These are phyloP conservation scores for Micrasema minimum DNA, from an alignment of 1,140 invertebrate genomes.

Conservation along the genomic window DNA sequence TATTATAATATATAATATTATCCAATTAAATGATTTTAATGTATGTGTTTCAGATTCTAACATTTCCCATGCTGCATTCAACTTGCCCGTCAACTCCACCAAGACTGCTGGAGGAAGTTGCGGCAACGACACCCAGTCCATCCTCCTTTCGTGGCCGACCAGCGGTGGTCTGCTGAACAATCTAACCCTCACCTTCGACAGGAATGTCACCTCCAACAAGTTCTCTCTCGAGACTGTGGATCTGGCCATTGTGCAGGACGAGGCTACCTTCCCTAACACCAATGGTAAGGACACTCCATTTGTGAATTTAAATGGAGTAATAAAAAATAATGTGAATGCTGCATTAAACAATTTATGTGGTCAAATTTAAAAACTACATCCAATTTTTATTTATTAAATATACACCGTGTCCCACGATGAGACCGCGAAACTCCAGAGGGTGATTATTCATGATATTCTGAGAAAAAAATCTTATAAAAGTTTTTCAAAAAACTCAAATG, in stretches of 20 bases:
- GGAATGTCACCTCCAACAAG: slow-evolving; percentile 60
- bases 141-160: slow-evolving; percentile 63
- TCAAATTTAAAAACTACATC: too few relatives aligned
- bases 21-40: too few relatives aligned
- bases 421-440: too few relatives aligned
- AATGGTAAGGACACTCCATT: slow-evolving; percentile 38
- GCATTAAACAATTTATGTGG: too few relatives aligned
- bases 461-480: too few relatives aligned
- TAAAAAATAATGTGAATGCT: too few relatives aligned
- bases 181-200: slow-evolving; percentile 62
- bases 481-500: too few relatives aligned
- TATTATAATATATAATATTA: too few relatives aligned
- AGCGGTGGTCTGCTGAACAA: slow-evolving; percentile 54
- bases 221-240: slow-evolving; percentile 58
- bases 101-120: slow-evolving; percentile 61
- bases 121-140: slow-evolving; percentile 59
- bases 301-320: too few relatives aligned
- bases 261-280: slow-evolving; percentile 43
- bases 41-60: slow-evolving; percentile 48
- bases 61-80: slow-evolving; percentile 57
- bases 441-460: too few relatives aligned
- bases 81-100: slow-evolving; percentile 62
- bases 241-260: slow-evolving; percentile 55
- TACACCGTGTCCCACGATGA: too few relatives aligned
- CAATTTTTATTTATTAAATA: too few relatives aligned